Evolutionary conservation across 2,113 vertebrate genomes (phyloP).

Genomic region (Hippopotamus amphibius): DNA sequence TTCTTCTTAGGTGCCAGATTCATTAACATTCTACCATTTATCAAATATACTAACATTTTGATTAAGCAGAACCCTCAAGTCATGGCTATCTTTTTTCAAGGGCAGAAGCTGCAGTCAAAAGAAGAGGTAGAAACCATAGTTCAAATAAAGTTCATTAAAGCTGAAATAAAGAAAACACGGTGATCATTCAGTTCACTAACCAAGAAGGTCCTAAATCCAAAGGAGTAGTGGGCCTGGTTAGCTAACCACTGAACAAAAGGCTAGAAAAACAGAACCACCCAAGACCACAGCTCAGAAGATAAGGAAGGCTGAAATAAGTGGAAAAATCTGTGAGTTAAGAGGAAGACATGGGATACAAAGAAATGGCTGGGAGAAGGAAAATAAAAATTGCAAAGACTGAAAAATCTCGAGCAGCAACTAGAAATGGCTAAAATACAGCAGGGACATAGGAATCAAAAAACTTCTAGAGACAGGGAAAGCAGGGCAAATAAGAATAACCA

Average conservation of each 20-base stretch:
- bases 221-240: not conserved
- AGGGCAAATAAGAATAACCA: not conserved
- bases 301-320: constrained; percentile 46
- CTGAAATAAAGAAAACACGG: constrained; percentile 61
- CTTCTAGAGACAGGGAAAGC: not conserved
- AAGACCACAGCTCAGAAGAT: not conserved
- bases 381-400: not conserved
- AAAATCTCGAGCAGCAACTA: not conserved
- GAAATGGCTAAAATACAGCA: not conserved
- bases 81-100: not conserved
- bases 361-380: constrained; percentile 17
- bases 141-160: constrained; percentile 69
- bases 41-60: constrained; percentile 52
- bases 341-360: not conserved
- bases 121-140: constrained; percentile 29
- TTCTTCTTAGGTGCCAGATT: constrained; percentile 24
- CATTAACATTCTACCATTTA: constrained; percentile 52
- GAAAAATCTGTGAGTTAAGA: not conserved
- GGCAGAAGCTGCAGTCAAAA: constrained; percentile 17
- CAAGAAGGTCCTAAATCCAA: constrained; percentile 18
- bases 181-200: constrained; percentile 54
- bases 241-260: constrained; percentile 33
- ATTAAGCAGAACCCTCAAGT: constrained; percentile 42
- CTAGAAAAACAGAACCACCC: constrained; percentile 39
- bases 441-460: not conserved